Evolutionary conservation across 2,797 vertebrate genomes (phyloP), one percentile per base, ranked within the genome.

Genomic region (Ctenochaetus hawaiiensis): DNA sequence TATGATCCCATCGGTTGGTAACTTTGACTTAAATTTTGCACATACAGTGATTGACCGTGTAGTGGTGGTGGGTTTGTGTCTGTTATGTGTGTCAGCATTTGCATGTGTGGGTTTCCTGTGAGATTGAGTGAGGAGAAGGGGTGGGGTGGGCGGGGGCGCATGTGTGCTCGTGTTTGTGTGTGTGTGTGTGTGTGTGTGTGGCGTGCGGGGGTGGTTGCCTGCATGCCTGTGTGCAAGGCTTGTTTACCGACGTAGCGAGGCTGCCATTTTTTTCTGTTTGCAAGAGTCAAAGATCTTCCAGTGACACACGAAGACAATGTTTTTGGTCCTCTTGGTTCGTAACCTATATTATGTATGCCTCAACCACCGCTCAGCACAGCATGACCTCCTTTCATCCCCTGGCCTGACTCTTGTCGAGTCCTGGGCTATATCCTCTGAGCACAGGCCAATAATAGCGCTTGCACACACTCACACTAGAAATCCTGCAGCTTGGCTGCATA

Each of bases 41-140:
- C 72, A 59, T 52, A 67, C 4, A 14, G 57, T 47, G 54, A 72
- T 64, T 82, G 82, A 81, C 83, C 80, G 47, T 74, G 78, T 51
- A 75, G 54, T 47, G 69, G 58, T 6, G 71, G 72, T 59, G 83
- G 73, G 74, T 80, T 81, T 67, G 63, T 51, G 81, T 78, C 81
- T 59, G 81, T 74, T 84, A 69, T 63, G 8, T 56, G 67, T 82
- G 78, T 88, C 60, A 72, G 81, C 58, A 77, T 90, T 92, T 83
- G 88, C 78, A 87, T 75, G 82, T 89, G 91, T 91, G 87, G 85
- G 86, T 89, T 93, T 94, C 91, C 90, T 92, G 89, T 91, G 84
- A 86, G 75, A 75, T 72, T 69, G 59, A 86, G 75, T 56, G 34
- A 66, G 51, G 59, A 64, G 75, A 87, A 68, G 84, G 56, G 77